Base-by-base conservation (phyloP, 2,113 vertebrate species). In the Caracal caracal region DNA sequence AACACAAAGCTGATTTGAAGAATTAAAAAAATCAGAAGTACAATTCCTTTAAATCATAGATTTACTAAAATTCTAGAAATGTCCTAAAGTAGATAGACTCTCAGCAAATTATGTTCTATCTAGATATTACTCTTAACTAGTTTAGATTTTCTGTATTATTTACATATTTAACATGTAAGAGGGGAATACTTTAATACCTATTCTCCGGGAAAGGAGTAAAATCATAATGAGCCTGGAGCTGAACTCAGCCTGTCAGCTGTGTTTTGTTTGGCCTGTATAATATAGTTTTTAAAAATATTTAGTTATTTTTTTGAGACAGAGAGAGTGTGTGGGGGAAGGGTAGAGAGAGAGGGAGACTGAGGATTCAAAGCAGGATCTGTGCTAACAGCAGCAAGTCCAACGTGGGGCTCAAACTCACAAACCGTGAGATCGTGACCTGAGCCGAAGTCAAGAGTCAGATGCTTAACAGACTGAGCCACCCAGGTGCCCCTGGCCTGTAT, bases 231-330 rank as follows among this genome's bases (percentile, higher is more conserved):
- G 37, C 68, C 56, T n/a, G 68, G 16, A 30, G 6, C 73, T 75
- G 33, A 87, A 84, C 33, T 80, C 43, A 84, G 80, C 80, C 79
- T 93, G 26, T 53, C 53, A 89, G 16, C 40, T 94, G 37, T 76
- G 61, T 85, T 95, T 65, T 88, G 33, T 80, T 92, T 96, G 73
- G 56, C 76, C 87, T 97, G 20, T 10, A 83, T 53, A 95, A 86
- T 89, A 86, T 89, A 59, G 9, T 10, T 59, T 59, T 59, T 59
- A 24, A 2, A 13, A 59, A 59, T 59, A 20, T 59, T 59, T 59
- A 20, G 22, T 24, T 56, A 15, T 51, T 13, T 49, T 13, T 59
- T 59, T 59, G 56, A 59, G 56, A 59, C 19, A 59, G 56, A 59
- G 20, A 59, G 56, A 59, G 20, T 59, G 20, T 59, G 20, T 1